Evolutionary conservation across 53 echinoderm and acorn worm genomes (phyloP), one percentile per base, ranked within the genome.

Genomic region (Henricia sp.): DNA sequence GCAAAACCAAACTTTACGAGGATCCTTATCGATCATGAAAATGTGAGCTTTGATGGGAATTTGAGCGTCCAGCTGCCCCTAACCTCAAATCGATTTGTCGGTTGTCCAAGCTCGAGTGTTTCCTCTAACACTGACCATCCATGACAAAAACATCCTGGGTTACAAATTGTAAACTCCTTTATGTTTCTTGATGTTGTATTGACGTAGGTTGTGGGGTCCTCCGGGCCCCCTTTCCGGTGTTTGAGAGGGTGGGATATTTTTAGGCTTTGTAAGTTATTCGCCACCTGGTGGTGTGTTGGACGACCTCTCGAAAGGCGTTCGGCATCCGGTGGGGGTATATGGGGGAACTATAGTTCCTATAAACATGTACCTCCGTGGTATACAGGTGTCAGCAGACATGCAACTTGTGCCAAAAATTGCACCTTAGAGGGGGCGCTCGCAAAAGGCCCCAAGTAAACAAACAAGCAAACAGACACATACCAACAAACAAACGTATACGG

Each of bases 81-180:
- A 40, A 74, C 54, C 74, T 55, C 56, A 53, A 54, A 57, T 37
- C 42, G 46, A 40, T 62, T 63, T 78, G 78, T 63, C 78, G 64
- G 63, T 63, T 63, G 64, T 62, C 63, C 46, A 28, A 10, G 63
- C 56, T 62, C 29, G n/a, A 17, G 29, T 8, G 63, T 19, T 80
- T 80, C 80, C 80, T 80, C 44, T 46, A n/a, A 20, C 40, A 16
- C 35, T 80, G 64, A 48, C 64, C 80, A 63, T 35, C 64, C 80
- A 63, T 80, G 80, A 80, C 80, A 64, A 80, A 64, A 63, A 80
- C 80, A 80, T 80, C 80, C 80, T 62, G 80, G 48, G 34, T 42
- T 76, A 40, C 58, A 2, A n/a, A 24, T 80, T 75, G 41, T 17
- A 10, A 5, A 34, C 52, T 28, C 16, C 43, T 29, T 27, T 77